Conservation (phyloP, 1,140 invertebrate genomes). For the Drosophila sechellia region DNA sequence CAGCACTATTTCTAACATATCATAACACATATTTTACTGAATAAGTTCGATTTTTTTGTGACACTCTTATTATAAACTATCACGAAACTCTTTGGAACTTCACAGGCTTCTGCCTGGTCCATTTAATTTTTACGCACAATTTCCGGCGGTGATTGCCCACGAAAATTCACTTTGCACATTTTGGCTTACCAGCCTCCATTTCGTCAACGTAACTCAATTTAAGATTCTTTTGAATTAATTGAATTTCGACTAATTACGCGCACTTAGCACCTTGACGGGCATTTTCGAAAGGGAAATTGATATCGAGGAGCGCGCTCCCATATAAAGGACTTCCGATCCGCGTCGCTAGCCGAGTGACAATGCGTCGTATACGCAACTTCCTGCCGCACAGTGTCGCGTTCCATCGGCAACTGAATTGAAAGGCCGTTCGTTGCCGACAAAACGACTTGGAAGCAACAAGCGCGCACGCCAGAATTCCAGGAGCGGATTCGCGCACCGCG, state of each 20-base stretch:
- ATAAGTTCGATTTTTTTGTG: neutral
- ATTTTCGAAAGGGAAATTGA: constrained; percentile 6
- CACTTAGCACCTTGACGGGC: constrained; percentile 60
- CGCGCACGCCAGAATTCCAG: constrained; percentile 40
- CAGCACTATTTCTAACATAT: no score
- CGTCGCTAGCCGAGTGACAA: constrained; percentile 34
- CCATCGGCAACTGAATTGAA: constrained; percentile 72
- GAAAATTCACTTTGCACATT: constrained; percentile 40
- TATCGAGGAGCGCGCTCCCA: constrained; percentile 46
- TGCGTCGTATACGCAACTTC: constrained; percentile 77
- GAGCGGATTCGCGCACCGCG: constrained; percentile 21
- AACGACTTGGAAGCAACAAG: constrained; percentile 55
- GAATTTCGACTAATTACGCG: constrained; percentile 64
- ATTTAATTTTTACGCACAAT: constrained; percentile 24
- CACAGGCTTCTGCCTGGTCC: neutral
- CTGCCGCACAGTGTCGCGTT: constrained; percentile 74
- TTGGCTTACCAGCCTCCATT: constrained; percentile 20
- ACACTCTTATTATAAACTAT: constrained; percentile 12
- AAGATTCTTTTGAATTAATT: constrained; percentile 59
- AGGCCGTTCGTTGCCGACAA: constrained; percentile 38
- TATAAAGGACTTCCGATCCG: constrained; percentile 39
- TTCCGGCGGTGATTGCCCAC: constrained; percentile 29
- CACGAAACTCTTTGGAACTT: constrained; percentile 9
- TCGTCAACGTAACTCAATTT: constrained; percentile 40
- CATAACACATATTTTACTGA: no score